Evolutionary conservation across 1,140 invertebrate species (phyloP), one percentile per base, ranked within the genome.

Genomic region (Leptestheria dahalacensis): DNA sequence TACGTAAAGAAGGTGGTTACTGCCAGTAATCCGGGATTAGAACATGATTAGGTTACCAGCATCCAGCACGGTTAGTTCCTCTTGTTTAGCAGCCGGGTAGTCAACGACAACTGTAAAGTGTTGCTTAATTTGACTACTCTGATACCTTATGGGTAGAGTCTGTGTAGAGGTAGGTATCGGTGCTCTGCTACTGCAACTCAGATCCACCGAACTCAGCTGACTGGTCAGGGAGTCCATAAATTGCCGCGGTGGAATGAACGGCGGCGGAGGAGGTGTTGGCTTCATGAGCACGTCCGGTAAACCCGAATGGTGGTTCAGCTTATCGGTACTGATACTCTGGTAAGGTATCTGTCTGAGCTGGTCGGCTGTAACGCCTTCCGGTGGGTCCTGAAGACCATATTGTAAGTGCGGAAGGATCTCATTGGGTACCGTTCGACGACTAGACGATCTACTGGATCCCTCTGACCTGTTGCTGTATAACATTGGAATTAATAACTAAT

Each of bases 331-430:
- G 33, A 95, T 87, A 57, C 90, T 86, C 2, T 88, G 91, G 71
- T 93, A 97, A 2, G 91, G 87, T 64, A 95, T 95, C 71, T 95
- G 88, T 64, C 82, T 79, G 2, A 92, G 77, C 68, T 94, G 88
- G 62, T 86, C 84, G 65, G 90, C 87, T 50, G 83, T 85, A 84
- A 94, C 87, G 41, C 87, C 88, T 18, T 81, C 79, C 0, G 89
- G 91, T 64, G 89, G 91, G 64, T 94, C 90, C 52, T 95, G 81
- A 65, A 95, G 75, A 67, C 86, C 82, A 73, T 91, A 94, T 69
- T 94, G 86, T 65, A 96, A 77, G 73, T 94, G 89, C 70, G 75
- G 72, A 62, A 75, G 73, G 4, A 90, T 68, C 72, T 90, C 87
- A 64, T 78, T 74, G 1, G 81, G 82, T 33, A 87, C 71, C 70